Evolutionary conservation across 2,113 vertebrate genomes (phyloP).

Genomic region (Rana temporaria): DNA sequence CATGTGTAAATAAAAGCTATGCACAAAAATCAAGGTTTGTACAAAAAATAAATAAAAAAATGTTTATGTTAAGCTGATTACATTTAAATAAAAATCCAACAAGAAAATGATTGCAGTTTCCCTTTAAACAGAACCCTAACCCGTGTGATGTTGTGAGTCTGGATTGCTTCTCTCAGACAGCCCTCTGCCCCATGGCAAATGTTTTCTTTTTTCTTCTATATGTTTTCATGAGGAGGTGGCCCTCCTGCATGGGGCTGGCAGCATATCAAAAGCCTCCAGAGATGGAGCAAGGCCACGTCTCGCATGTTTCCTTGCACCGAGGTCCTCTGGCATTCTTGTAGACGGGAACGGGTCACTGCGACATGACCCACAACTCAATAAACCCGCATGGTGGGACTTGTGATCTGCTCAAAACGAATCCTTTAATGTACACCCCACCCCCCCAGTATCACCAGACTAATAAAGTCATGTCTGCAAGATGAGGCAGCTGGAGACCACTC

Average conservation of each 20-base stretch:
- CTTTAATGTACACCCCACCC: background rate
- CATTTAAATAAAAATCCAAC: no score
- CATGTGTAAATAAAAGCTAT: no score
- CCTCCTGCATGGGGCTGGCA: constrained; percentile 7
- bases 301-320: background rate
- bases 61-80: no score
- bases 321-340: background rate
- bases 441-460: no score
- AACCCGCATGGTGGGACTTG: background rate
- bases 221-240: background rate
- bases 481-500: no score
- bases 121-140: no score
- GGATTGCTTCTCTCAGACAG: background rate
- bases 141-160: background rate
- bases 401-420: background rate
- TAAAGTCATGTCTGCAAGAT: no score
- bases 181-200: background rate
- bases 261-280: constrained; percentile 1
- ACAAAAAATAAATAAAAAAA: no score
- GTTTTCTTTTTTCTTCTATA: background rate
- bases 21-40: no score
- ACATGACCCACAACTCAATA: background rate
- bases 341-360: background rate
- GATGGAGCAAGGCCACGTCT: background rate
- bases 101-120: no score